Percentiles rank a stretch among this genome's conserved stretches.
Conservation (phyloP, 2,797 vertebrate species). For the Buphagus erythrorhynchus region DNA sequence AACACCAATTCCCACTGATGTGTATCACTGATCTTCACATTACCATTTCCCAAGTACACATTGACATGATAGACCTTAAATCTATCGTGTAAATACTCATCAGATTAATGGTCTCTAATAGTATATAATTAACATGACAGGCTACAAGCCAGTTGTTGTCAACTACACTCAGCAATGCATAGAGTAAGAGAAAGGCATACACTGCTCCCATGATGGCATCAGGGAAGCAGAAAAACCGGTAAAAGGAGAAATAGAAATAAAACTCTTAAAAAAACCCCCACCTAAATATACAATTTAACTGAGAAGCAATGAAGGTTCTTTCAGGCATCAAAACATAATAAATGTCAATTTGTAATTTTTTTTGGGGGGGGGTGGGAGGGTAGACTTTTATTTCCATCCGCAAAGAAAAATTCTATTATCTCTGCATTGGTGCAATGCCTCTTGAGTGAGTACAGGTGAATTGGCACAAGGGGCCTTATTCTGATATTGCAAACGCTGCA, state of each 20-base stretch:
- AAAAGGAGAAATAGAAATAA: background rate
- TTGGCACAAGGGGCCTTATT: background rate
- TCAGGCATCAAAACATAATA: background rate
- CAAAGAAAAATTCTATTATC: background rate
- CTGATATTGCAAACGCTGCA: background rate
- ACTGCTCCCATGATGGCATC: background rate
- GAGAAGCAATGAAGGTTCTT: background rate
- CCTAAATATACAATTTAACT: background rate
- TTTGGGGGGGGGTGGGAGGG: fast-evolving
- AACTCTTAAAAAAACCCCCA: fast-evolving
- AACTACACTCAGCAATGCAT: background rate
- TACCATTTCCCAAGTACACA: background rate
- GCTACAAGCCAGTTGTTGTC: conserved; percentile 36
- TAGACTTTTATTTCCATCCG: background rate
- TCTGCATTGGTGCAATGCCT: background rate
- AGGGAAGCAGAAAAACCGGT: background rate
- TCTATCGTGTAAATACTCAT: conserved; percentile 63
- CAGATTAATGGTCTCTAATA: conserved; percentile 70
- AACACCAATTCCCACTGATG: background rate
- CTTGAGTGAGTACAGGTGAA: background rate
- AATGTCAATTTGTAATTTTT: background rate
- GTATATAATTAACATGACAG: conserved; percentile 70
- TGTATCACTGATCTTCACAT: background rate
- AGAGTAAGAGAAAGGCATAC: background rate
- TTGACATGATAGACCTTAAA: conserved; percentile 42